These are phyloP conservation scores for Drosophila cardini DNA, from an alignment of 1,140 invertebrate species.

Conservation along the genomic window DNA sequence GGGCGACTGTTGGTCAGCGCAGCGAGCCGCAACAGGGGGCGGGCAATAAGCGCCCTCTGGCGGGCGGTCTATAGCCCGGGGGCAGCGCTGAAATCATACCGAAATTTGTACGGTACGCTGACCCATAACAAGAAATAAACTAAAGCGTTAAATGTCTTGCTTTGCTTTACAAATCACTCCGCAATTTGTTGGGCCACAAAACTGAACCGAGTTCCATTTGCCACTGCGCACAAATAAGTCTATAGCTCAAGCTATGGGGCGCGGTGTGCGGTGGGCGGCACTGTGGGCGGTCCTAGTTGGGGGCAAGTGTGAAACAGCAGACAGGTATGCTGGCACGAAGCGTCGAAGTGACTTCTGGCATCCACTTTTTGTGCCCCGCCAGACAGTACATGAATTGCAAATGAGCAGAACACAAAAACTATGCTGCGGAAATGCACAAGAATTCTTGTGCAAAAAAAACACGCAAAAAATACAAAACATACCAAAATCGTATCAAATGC, in stretches of 20 bases:
- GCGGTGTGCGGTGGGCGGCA: conserved; percentile 40
- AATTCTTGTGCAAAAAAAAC: conserved; percentile 71
- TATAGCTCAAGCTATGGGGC: conserved; percentile 9
- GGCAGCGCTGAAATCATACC: conserved; percentile 59
- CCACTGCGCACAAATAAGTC: conserved; percentile 39
- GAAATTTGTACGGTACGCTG: conserved; percentile 56
- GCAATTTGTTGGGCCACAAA: conserved; percentile 50
- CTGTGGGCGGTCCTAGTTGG: conserved; percentile 65
- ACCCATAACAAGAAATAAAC: conserved; percentile 51
- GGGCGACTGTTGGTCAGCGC: conserved; percentile 22
- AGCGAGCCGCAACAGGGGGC: conserved; percentile 28
- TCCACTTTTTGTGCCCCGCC: conserved; percentile 40
- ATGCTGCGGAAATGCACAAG: conserved; percentile 75
- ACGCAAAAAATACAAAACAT: conserved; percentile 47
- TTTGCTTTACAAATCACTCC: conserved; percentile 60
- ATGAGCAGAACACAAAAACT: conserved; percentile 70
- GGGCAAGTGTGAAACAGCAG: conserved; percentile 72
- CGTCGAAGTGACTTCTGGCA: conserved; percentile 68
- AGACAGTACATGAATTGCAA: conserved; percentile 67
- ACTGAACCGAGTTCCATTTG: conserved; percentile 53
- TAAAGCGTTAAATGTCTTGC: conserved; percentile 56
- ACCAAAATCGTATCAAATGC: conserved; percentile 72
- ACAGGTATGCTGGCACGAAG: conserved; percentile 77
- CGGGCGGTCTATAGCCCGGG: conserved; percentile 32
- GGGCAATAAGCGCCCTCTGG: conserved; percentile 46